Evolutionary conservation across 64 coral and sea anemone species (phyloP).

Genomic region (Pocillopora verrucosa): DNA sequence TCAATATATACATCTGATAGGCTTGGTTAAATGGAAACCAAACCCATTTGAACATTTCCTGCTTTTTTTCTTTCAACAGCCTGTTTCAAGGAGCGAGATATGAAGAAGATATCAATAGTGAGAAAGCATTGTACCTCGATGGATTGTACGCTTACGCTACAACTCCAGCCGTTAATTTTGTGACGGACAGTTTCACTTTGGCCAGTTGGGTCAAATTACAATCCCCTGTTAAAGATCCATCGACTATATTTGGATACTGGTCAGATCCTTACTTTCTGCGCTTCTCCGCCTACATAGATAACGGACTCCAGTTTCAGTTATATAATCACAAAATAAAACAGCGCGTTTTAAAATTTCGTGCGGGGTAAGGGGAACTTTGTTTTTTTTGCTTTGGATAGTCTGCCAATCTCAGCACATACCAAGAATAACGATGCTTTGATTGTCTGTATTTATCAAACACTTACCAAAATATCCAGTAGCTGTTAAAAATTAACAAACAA

Average conservation of each 20-base stretch:
- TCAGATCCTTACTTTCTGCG: background rate
- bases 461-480: no score
- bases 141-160: background rate
- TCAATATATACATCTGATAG: no score
- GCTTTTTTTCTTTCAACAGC: background rate
- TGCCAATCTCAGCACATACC: no score
- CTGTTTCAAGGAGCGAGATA: conserved; percentile 2
- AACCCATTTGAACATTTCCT: no score
- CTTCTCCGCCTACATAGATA: background rate
- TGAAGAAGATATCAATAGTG: background rate
- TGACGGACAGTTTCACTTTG: background rate
- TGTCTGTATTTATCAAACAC: no score
- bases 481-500: no score
- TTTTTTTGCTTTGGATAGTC: no score
- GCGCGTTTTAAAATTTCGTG: background rate
- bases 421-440: no score
- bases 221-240: background rate
- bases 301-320: background rate
- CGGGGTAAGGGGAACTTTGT: no score
- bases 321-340: background rate
- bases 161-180: conserved; percentile 6
- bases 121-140: background rate
- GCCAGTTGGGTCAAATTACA: conserved; percentile 14
- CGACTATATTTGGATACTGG: background rate
- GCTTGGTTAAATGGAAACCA: background rate